Conservation (phyloP, 2,888 invertebrate genomes). For the Formica aserva region DNA sequence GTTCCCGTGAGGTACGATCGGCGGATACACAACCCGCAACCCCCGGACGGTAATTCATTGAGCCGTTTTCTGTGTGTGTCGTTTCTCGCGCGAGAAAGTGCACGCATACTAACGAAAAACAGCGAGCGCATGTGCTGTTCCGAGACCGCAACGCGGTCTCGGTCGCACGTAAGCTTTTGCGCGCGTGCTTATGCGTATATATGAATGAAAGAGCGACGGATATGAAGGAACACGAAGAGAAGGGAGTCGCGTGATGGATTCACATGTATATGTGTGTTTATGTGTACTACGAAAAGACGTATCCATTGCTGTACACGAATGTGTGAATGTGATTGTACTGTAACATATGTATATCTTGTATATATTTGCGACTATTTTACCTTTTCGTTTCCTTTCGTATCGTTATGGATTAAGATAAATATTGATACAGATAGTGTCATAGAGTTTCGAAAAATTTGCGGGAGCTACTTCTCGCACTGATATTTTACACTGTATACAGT, state of each 20-base stretch:
- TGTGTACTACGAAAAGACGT: conserved; percentile 16
- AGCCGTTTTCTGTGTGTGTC: conserved; percentile 29
- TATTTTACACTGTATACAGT: neutral
- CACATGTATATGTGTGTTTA: conserved; percentile 60
- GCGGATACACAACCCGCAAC: conserved; percentile 29
- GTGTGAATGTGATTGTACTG: neutral
- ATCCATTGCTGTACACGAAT: conserved; percentile 10
- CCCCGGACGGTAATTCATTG: conserved; percentile 65
- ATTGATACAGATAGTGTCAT: neutral
- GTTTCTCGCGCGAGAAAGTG: conserved; percentile 58
- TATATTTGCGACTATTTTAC: neutral
- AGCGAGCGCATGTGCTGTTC: conserved; percentile 63
- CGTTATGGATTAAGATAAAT: neutral
- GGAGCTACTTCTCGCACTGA: neutral
- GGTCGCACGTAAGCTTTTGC: conserved; percentile 55
- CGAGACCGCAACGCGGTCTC: conserved; percentile 54
- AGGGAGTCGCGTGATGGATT: conserved; percentile 77
- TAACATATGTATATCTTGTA: neutral
- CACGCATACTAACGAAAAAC: conserved; percentile 61
- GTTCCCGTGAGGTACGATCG: conserved; percentile 19
- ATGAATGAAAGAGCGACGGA: conserved; percentile 77
- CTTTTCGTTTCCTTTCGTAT: neutral
- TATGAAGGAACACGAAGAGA: conserved; percentile 62
- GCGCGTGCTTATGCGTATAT: conserved; percentile 58
- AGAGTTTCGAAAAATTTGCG: neutral